These are phyloP conservation scores for Nestor notabilis DNA, from an alignment of 2,113 vertebrate genomes.

Conservation along the genomic window DNA sequence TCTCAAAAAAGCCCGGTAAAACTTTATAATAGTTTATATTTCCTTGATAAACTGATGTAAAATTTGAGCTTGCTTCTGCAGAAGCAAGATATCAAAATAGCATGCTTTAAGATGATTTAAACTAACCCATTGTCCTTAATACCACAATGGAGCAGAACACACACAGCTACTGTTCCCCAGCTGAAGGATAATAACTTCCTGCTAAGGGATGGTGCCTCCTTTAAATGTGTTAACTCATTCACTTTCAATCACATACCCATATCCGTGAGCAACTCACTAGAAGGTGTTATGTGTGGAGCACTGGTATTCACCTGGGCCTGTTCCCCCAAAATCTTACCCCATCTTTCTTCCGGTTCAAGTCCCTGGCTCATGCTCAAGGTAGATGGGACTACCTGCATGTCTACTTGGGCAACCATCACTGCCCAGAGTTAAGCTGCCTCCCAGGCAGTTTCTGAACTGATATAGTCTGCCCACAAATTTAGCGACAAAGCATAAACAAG, in stretches of 20 bases:
- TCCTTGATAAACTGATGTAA: neutral
- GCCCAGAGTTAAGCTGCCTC: neutral
- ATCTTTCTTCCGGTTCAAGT: neutral
- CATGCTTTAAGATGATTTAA: conserved; percentile 11
- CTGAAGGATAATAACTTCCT: conserved; percentile 56
- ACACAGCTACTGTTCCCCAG: conserved; percentile 9
- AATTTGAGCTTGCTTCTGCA: neutral
- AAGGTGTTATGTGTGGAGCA: neutral
- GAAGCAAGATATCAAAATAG: conserved; percentile 13
- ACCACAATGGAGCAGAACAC: conserved; percentile 20
- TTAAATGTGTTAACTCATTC: conserved; percentile 37
- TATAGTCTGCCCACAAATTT: neutral
- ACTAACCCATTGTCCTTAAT: conserved; percentile 25
- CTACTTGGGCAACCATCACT: neutral
- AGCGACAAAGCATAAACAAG: neutral
- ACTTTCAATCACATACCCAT: neutral
- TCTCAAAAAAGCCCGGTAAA: neutral
- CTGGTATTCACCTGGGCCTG: neutral
- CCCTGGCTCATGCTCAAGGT: neutral
- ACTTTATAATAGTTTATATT: neutral
- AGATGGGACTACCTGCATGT: rapidly evolving
- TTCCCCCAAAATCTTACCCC: neutral
- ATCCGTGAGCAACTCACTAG: neutral
- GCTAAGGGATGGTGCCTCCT: neutral
- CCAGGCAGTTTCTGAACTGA: neutral